phyloP scores from a whole-genome alignment of 2,888 invertebrate genomes.

The Cryptus armator region DNA sequence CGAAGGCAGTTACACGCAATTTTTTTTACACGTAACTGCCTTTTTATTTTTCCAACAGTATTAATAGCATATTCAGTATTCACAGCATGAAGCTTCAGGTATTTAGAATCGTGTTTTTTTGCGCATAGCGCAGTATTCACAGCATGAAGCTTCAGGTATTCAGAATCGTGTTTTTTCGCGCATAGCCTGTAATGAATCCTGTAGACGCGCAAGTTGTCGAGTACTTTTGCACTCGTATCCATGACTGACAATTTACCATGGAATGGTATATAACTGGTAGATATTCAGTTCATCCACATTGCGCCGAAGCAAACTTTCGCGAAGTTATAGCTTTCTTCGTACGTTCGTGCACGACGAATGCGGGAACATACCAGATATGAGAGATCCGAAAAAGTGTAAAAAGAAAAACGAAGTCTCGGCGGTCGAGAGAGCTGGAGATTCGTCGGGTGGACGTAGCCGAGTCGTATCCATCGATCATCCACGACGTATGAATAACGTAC shows the following conservation, averaged over 20 bases:
- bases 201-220: neutral
- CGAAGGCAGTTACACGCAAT: too few species aligned
- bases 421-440: slow-evolving; percentile 55
- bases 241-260: slow-evolving; percentile 22
- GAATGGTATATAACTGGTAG: neutral
- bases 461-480: slow-evolving; percentile 79
- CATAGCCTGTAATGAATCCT: too few species aligned
- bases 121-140: too few species aligned
- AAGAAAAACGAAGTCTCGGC: slow-evolving; percentile 48
- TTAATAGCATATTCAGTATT: too few species aligned
- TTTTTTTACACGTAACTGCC: too few species aligned
- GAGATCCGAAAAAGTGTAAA: neutral
- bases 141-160: too few species aligned
- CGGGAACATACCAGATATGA: neutral
- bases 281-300: neutral
- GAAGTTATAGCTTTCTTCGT: slow-evolving; percentile 38
- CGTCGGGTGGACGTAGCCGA: slow-evolving; percentile 64
- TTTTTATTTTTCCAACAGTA: too few species aligned
- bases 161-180: too few species aligned
- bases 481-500: slow-evolving; percentile 79
- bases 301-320: slow-evolving; percentile 48
- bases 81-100: too few species aligned
- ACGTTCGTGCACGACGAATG: slow-evolving; percentile 1
- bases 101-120: too few species aligned
- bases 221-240: slow-evolving; percentile 22